phyloP scores from a whole-genome alignment of 2,113 vertebrate species.

The Jacana jacana region DNA sequence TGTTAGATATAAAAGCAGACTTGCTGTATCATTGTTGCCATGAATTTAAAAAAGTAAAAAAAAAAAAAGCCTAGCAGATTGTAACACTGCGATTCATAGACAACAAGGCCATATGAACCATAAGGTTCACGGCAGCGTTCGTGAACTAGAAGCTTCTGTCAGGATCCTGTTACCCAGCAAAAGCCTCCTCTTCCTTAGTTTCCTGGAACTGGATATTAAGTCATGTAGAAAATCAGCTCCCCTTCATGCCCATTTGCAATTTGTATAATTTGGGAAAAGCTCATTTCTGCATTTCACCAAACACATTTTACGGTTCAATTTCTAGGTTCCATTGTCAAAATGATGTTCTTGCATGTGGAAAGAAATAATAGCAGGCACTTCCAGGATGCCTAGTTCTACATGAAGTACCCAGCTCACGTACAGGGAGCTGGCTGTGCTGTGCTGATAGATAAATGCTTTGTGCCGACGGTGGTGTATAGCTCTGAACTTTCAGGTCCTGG shows the following conservation, averaged over 20 bases:
- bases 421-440: not conserved
- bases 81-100: not conserved
- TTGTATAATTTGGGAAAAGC: conserved; percentile 25
- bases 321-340: conserved; percentile 17
- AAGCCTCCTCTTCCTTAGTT: not conserved
- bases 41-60: not conserved
- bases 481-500: not conserved
- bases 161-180: not conserved
- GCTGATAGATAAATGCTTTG: not conserved
- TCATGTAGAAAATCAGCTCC: conserved; percentile 21
- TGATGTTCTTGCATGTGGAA: not conserved
- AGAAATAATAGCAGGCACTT: not conserved
- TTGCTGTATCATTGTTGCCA: not conserved
- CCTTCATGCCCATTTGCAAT: not conserved
- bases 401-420: not conserved
- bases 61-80: not conserved
- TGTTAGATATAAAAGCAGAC: not conserved
- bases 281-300: conserved; percentile 21
- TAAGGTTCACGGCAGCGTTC: not conserved
- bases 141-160: not conserved
- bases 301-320: not conserved
- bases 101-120: not conserved
- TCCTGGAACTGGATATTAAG: not conserved
- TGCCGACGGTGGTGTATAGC: not conserved
- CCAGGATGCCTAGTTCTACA: not conserved